These are phyloP conservation scores for Athalia rosae DNA, from an alignment of 2,888 invertebrate genomes.

Conservation along the genomic window DNA sequence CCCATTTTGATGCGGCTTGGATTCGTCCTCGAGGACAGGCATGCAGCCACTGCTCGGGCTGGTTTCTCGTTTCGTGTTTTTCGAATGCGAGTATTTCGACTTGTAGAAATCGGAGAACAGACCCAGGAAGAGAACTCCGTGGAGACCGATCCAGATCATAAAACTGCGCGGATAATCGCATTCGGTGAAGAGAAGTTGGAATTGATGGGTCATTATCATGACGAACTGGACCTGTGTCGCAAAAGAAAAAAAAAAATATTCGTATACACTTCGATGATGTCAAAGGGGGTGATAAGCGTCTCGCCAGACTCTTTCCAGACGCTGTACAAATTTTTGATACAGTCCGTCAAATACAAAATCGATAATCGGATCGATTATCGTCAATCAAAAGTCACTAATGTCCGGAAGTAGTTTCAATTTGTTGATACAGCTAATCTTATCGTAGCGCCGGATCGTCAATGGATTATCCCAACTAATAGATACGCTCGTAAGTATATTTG, in stretches of 20 bases:
- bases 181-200: conserved; percentile 91
- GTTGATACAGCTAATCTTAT: no score
- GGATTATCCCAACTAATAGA: no score
- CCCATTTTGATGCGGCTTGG: conserved; percentile 67
- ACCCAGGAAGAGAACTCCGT: conserved; percentile 94
- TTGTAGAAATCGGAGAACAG: conserved; percentile 97
- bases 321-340: no score
- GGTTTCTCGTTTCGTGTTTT: conserved; percentile 23
- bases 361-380: no score
- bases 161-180: conserved; percentile 94
- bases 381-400: no score
- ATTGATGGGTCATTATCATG: conserved; percentile 92
- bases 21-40: conserved; percentile 80
- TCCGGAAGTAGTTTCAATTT: no score
- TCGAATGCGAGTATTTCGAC: conserved; percentile 79
- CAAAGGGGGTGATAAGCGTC: background rate
- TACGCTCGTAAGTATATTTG: no score
- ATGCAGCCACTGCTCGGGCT: conserved; percentile 78
- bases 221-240: conserved; percentile 89
- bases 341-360: no score
- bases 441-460: no score
- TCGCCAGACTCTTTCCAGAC: background rate
- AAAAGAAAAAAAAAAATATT: conserved; percentile 37
- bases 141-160: conserved; percentile 95
- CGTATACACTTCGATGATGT: background rate